phyloP scores from a whole-genome alignment of 2,797 vertebrate species.

The Lophius americanus region DNA sequence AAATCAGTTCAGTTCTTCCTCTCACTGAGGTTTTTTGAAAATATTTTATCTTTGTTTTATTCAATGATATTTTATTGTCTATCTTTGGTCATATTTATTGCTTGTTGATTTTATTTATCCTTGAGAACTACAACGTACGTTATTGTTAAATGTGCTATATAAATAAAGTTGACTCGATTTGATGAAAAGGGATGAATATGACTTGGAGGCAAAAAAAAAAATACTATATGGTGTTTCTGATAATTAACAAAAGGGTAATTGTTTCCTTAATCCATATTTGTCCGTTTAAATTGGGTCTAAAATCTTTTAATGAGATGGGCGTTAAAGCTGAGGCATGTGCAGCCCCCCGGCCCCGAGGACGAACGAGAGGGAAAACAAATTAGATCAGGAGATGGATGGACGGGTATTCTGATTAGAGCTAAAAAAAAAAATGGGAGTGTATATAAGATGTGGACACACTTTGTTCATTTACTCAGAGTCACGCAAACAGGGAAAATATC shows the following conservation, averaged over 20 bases:
- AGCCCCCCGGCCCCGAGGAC: background rate
- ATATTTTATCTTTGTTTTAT: no score
- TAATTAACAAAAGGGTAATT: conserved; percentile 52
- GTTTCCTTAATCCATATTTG: conserved; percentile 40
- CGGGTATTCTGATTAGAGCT: conserved; percentile 6
- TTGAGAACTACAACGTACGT: no score
- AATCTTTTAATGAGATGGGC: conserved; percentile 52
- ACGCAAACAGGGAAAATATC: background rate
- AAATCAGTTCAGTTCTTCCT: background rate
- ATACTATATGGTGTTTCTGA: no score
- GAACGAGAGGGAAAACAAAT: conserved; percentile 8
- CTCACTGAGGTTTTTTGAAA: no score
- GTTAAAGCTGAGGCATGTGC: conserved; percentile 11
- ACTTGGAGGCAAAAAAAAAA: conserved; percentile 7
- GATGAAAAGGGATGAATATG: conserved; percentile 4
- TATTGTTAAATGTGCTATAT: no score
- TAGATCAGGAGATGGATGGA: conserved; percentile 6
- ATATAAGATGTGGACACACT: background rate
- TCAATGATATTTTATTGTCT: no score
- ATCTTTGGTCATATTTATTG: no score
- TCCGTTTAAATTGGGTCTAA: conserved; percentile 35
- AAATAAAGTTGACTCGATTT: background rate
- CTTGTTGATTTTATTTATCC: no score
- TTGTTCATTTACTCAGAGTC: background rate
- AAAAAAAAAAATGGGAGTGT: background rate